Base-by-base conservation (phyloP, 2,797 vertebrate genomes). In the Chloroceryle inda region DNA sequence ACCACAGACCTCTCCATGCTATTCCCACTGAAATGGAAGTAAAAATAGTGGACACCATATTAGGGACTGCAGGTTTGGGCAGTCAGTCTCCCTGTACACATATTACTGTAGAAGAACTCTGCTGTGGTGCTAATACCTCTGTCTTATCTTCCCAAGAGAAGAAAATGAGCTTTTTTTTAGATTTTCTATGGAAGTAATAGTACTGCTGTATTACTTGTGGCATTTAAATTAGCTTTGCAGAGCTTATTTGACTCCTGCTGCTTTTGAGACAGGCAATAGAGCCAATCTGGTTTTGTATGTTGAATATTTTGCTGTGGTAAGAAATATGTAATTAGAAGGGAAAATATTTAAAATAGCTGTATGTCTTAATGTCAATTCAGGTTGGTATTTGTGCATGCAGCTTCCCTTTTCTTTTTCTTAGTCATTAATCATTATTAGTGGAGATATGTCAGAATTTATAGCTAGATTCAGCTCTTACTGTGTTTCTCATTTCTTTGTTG, bases 241-340 rank as follows among this genome's bases (percentile, higher is more conserved):
- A 85, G 88, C 88, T 91, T 95, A 94, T 88, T 96, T 92, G 80
- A 90, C 96, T 92, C 94, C 97, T 96, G 92, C 95, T 94, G 91
- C 45, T 96, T 95, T 91, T 85, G 68, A 92, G 93, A 85, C 56
- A 55, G 38, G 81, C 83, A 95, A 68, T 61, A 94, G 91, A 96
- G 92, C 74, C 92, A 96, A 24, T 66, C 22, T 76, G 82, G 83
- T 96, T 98, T 97, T 94, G 44, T 95, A 84, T 86, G 53, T 75
- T 94, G 78, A 94, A 61, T 92, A 85, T 96, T 95, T 92, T 96
- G 95, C 85, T 89, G 84, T 58, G 72, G 96, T 88, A 97, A 97
- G 95, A 97, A 98, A 96, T 92, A 96, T 95, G 96, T 98, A 97
- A 98, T 98, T 98, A 98, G 92, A 97, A 95, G 87, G 74, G 78